phyloP scores from a whole-genome alignment of 2,113 vertebrate genomes.

The Carassius gibelio region DNA sequence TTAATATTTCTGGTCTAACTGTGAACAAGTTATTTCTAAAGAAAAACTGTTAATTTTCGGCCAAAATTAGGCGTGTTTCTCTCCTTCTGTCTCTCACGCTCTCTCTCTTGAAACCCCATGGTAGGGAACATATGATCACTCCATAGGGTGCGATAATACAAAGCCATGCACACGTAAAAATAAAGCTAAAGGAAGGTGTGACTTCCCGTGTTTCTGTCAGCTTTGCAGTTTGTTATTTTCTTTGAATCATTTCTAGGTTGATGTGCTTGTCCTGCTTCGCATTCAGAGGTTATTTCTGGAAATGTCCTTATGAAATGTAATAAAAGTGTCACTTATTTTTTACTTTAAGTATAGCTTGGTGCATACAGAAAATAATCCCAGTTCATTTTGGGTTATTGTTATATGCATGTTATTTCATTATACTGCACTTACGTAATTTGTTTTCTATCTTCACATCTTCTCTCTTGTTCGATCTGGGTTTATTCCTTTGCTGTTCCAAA shows the following conservation, averaged over 20 bases:
- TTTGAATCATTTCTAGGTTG: background rate
- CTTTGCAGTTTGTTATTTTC: slow-evolving; percentile 17
- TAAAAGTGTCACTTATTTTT: background rate
- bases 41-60: background rate
- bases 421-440: background rate
- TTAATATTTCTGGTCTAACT: background rate
- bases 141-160: background rate
- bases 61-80: background rate
- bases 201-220: background rate
- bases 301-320: too few species aligned
- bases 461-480: background rate
- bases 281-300: background rate
- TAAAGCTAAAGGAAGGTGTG: slow-evolving; percentile 7
- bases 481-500: slow-evolving; percentile 1
- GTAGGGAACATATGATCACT: slow-evolving; percentile 28
- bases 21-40: background rate
- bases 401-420: background rate
- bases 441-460: background rate
- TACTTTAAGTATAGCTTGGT: background rate
- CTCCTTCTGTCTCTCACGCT: background rate
- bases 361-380: background rate
- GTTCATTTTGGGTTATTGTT: background rate
- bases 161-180: background rate
- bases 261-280: background rate
- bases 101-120: background rate